Evolutionary conservation across 2,888 invertebrate species (phyloP).

Genomic region (Tachina lurida): DNA sequence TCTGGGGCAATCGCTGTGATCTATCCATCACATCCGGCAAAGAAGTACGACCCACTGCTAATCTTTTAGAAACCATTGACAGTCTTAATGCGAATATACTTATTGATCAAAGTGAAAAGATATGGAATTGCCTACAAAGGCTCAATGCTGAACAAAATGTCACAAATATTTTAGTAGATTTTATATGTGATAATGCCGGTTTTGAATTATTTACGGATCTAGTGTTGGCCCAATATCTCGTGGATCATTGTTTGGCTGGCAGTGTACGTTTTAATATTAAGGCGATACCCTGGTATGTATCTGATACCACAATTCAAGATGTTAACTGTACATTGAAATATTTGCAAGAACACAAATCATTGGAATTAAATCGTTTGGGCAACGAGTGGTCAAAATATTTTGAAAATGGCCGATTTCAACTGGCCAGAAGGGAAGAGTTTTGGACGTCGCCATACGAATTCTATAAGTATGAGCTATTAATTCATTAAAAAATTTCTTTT

Average conservation of each 20-base stretch:
- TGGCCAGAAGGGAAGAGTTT: conserved; percentile 87
- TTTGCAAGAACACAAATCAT: conserved; percentile 80
- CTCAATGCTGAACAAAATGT: conserved; percentile 68
- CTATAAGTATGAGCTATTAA: conserved; percentile 80
- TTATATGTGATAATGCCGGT: conserved; percentile 96
- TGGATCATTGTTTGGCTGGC: conserved; percentile 85
- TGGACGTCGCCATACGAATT: conserved; percentile 95
- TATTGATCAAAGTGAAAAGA: conserved; percentile 85
- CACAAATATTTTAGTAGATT: conserved; percentile 85
- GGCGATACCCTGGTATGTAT: conserved; percentile 97
- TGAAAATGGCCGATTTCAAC: conserved; percentile 82
- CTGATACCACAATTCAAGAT: conserved; percentile 91
- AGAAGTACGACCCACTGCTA: conserved; percentile 84
- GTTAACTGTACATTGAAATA: conserved; percentile 87
- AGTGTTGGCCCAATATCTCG: conserved; percentile 91
- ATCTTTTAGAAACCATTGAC: conserved; percentile 85
- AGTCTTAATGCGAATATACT: conserved; percentile 85
- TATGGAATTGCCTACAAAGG: conserved; percentile 84
- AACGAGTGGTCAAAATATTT: conserved; percentile 85
- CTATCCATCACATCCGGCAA: conserved; percentile 92
- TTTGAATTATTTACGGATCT: conserved; percentile 96
- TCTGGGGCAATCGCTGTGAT: conserved; percentile 99
- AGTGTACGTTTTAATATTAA: conserved; percentile 93
- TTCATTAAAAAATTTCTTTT: not conserved
- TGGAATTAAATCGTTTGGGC: conserved; percentile 83